Base-by-base conservation (phyloP, 2,113 vertebrate genomes). In the Corythornis madagascariensis region DNA sequence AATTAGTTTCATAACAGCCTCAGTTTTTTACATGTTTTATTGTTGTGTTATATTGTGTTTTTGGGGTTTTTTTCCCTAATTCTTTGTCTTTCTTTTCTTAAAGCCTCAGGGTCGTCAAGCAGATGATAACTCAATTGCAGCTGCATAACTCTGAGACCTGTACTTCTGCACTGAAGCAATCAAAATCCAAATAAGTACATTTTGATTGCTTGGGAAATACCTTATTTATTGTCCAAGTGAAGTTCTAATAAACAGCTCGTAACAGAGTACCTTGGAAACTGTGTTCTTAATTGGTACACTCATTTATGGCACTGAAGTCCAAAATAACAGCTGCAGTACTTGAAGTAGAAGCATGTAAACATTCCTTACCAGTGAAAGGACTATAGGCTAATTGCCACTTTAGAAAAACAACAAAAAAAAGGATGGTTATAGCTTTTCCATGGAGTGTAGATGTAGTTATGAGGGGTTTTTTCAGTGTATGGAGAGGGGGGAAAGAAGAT, bases 91-190 rank as follows among this genome's bases (percentile, higher is more conserved):
- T 71, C 20, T 47, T 83, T 83, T 35, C 47, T 71, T 95, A 74
- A 97, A 99, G 99, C 99, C 99, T 88, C 99, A 99, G 94, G 99
- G 99, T 90, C 98, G 98, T 45, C 98, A 98, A 50, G 61, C 90
- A 82, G 98, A 99, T 47, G 98, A 98, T 6, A 94, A 97, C 83
- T 99, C 98, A 2, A 99, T 99, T 38, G 98, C 98, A 56, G 99
- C 99, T 55, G 99, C 99, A 0, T 99, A 97, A 98, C 25, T 28
- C 43, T 7, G 17, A 50, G 52, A 95, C 66, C 63, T 16, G 61
- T 67, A 94, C 64, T 31, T 71, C 94, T 71, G 52, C 86, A 83
- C 48, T 50, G 48, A 50, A 50, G 48, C 48, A 50, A 50, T 50
- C 48, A 50, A 50, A 50, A 50, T 24, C 48, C 48, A 24, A 95